Evolutionary conservation across 2,888 invertebrate genomes (phyloP), one percentile per base, ranked within the genome.

Genomic region (Hydrotaea cyrtoneurina): DNA sequence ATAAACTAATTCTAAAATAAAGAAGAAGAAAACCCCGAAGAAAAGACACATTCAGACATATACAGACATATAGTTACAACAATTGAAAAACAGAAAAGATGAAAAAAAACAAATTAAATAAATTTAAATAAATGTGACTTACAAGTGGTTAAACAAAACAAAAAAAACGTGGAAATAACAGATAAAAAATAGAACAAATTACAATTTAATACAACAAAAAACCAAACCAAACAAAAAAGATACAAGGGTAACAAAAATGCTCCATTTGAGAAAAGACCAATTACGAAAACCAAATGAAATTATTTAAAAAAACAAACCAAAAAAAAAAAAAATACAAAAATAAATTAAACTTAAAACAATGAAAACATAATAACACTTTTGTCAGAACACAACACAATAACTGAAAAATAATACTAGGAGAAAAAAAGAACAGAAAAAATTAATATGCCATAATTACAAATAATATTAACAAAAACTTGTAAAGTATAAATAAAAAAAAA

Each of bases 1-100:
- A 86, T 88, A 87, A 87, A 88, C 80, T 88, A 85, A 88, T 87
- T 88, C 87, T 83, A 86, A 86, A 85, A 86, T 84, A 82, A 59
- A 79, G 7, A 57, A 80, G 83, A 81, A 69, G 57, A 69, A 57
- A 83, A 77, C 23, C 75, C 59, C 81, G 83, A 81, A 69, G 57
- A 69, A 57, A 83, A 77, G 36, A 78, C 69, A 43, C n/a, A 77
- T 21, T 39, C 15, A 43, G 15, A 36, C 23, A 26, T 31, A 39
- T 13, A 36, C 36, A 36, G 3, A 36, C 36, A 36, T 36, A 62
- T 75, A 80, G 43, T 19, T 55, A 69, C 17, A 57, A 82, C 73
- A 31, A 31, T 31, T 31, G 2, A 31, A 31, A 31, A 31, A 31
- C n/a, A n/a, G n/a, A n/a, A n/a, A n/a, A n/a, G n/a, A n/a, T n/a